Percentiles rank a stretch among this genome's conserved stretches.
Evolutionary conservation across 2,888 invertebrate genomes (phyloP).

Genomic region (Smittia aterrima): DNA sequence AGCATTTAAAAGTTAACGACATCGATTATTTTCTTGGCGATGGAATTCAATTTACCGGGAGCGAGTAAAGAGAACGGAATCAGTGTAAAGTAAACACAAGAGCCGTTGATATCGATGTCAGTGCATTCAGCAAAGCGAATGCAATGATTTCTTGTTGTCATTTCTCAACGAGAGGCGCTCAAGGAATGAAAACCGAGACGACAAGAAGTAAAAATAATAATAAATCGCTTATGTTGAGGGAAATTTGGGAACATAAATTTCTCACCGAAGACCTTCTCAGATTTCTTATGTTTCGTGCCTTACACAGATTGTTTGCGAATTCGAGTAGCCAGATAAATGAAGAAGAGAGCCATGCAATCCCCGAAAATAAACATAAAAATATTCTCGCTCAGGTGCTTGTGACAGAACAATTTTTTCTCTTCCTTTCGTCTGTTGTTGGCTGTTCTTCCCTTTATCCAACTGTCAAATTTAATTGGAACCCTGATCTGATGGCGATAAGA

Average conservation of each 20-base stretch:
- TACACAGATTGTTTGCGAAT: background rate
- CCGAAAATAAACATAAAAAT: too few relatives aligned
- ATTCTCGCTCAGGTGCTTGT: conserved; percentile 34
- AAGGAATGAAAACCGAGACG: background rate
- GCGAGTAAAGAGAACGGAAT: background rate
- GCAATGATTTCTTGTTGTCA: conserved; percentile 4
- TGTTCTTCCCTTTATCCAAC: conserved; percentile 41
- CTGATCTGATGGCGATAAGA: conserved; percentile 42
- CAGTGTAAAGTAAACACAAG: background rate
- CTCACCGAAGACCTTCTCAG: background rate
- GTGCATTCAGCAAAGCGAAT: background rate
- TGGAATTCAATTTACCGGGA: conserved; percentile 6
- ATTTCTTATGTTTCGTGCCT: conserved; percentile 1
- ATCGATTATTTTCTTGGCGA: conserved; percentile 19
- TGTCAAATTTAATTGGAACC: conserved; percentile 43
- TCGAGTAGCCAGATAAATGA: conserved; percentile 13
- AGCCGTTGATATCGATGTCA: conserved; percentile 32
- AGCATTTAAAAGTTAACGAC: conserved; percentile 33
- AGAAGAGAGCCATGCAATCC: background rate
- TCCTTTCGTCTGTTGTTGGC: background rate
- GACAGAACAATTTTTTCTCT: conserved; percentile 41
- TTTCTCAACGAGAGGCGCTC: conserved; percentile 7
- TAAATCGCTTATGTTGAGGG: background rate
- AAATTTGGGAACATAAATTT: conserved; percentile 9
- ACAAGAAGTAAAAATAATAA: background rate